Evolutionary conservation across 1,140 invertebrate genomes (phyloP).

Genomic region (Platyscapa corneri): DNA sequence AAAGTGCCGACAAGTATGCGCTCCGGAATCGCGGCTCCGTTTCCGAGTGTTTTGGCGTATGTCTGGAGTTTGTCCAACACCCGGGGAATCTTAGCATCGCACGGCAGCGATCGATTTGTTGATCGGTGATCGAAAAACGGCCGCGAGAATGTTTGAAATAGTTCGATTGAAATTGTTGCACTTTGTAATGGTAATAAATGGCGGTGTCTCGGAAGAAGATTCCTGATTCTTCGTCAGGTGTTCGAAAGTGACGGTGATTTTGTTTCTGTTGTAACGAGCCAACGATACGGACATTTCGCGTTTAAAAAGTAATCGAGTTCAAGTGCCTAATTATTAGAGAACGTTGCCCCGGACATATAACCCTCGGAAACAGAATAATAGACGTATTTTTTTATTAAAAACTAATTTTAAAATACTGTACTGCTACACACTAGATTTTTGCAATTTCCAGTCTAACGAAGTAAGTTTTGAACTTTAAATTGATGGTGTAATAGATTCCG

Average conservation of each 20-base stretch:
- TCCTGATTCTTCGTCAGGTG: too few relatives aligned
- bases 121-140: too few relatives aligned
- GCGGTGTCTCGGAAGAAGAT: neutral
- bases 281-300: neutral
- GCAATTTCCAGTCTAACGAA: neutral
- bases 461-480: neutral
- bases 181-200: too few relatives aligned
- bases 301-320: neutral
- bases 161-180: too few relatives aligned
- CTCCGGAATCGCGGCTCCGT: too few relatives aligned
- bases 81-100: too few relatives aligned
- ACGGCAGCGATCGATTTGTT: too few relatives aligned
- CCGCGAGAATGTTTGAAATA: too few relatives aligned
- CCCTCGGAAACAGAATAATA: neutral
- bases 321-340: too few relatives aligned
- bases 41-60: neutral
- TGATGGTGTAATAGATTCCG: neutral
- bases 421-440: neutral
- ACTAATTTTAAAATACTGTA: neutral
- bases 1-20: neutral
- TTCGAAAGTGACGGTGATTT: neutral
- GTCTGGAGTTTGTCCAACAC: too few relatives aligned
- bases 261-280: neutral
- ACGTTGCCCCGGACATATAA: neutral
- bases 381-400: neutral